Base-by-base conservation (phyloP, 2,888 invertebrate species). In the Dendrolimus houi region DNA sequence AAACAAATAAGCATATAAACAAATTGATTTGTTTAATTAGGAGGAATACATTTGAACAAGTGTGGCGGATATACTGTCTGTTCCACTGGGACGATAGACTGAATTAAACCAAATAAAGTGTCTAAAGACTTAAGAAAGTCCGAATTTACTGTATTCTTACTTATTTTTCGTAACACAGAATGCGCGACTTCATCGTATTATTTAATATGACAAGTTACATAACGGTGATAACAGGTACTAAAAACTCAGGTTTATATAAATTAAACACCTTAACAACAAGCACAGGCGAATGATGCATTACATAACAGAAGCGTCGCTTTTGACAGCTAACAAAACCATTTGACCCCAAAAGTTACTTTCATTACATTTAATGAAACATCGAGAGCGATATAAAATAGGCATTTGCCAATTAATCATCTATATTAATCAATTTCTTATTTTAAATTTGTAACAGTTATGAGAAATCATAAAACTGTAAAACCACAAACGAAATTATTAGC, bases 241-340 rank as follows among this genome's bases (percentile, higher is more conserved):
- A 29, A 29, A 29, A 29, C 29, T 29, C 64, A 60, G 62, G 60
- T 71, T 76, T 71, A 74, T 75, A 72, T 63, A 76, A 79, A 79
- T 74, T 66, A 67, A 69, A 65, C 62, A 62, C 68, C 66, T 68
- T 66, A 64, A 64, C 65, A 71, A 66, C 62, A 75, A 70, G 70
- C 73, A 71, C 77, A 12, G 66, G 66, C 69, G 68, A 68, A 69
- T 64, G 64, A 64, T 65, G 57, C 57, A 12, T 83, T 82, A 77
- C 67, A 64, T 77, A 80, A 82, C 56, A 57, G 17, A 29, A 56
- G 52, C 41, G 47, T 53, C 29, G 55, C 40, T 47, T 63, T 58
- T 65, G 66, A 68, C 64, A 68, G 57, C 59, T 54, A 58, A 65
- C 61, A 57, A 62, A 64, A 66, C 59, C 60, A 54, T 64, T 62